Evolutionary conservation across 2,797 vertebrate genomes (phyloP).

Genomic region (Chaenodraco wilsoni): DNA sequence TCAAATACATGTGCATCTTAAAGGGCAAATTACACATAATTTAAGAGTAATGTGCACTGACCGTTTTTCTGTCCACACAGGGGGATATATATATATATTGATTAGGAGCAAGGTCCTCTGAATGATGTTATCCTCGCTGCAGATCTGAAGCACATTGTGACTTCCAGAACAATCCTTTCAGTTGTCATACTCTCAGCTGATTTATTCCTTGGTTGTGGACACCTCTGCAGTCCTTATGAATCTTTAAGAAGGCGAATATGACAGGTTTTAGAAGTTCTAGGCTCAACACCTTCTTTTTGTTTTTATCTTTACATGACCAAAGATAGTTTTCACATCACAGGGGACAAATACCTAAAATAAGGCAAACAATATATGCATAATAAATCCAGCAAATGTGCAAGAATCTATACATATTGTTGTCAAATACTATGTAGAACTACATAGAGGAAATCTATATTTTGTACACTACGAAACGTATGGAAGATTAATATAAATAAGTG

Average conservation of each 20-base stretch:
- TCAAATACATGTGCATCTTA: constrained; percentile 62
- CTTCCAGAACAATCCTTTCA: constrained; percentile 49
- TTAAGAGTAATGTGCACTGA: constrained; percentile 45
- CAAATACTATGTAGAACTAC: background rate
- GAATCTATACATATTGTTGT: background rate
- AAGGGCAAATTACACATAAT: constrained; percentile 63
- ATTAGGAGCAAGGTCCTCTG: constrained; percentile 63
- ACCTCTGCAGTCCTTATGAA: constrained; percentile 3
- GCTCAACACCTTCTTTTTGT: background rate
- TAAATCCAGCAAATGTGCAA: background rate
- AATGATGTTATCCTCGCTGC: constrained; percentile 55
- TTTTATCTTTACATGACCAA: background rate
- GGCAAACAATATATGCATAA: background rate
- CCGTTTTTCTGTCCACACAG: constrained; percentile 40
- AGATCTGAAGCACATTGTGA: constrained; percentile 32
- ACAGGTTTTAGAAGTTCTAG: constrained; percentile 1
- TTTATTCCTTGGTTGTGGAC: constrained; percentile 52
- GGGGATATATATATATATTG: constrained; percentile 45
- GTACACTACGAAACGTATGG: background rate
- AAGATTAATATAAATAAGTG: no score
- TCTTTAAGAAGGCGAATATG: constrained; percentile 12
- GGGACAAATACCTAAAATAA: background rate
- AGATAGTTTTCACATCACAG: background rate
- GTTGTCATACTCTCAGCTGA: constrained; percentile 51
- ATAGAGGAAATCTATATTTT: no score